Evolutionary conservation across 2,113 vertebrate species (phyloP).

Genomic region (Empidonax traillii): DNA sequence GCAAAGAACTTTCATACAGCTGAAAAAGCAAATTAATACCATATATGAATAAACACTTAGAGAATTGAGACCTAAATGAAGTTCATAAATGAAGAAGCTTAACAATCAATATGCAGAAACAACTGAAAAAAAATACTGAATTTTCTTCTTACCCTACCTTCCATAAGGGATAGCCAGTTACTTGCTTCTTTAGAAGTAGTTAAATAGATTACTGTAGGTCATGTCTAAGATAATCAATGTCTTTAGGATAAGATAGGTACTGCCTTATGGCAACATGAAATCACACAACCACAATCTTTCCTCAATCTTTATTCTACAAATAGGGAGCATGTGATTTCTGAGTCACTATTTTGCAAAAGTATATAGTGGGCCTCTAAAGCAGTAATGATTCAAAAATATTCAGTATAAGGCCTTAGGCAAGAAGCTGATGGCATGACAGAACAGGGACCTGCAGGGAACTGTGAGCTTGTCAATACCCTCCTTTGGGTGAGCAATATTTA

Average conservation of each 20-base stretch:
- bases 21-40: neutral
- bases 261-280: neutral
- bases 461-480: neutral
- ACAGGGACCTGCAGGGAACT: neutral
- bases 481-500: neutral
- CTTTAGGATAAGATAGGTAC: neutral
- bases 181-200: neutral
- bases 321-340: neutral
- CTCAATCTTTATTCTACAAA: neutral
- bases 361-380: neutral
- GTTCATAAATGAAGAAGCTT: neutral
- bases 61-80: neutral
- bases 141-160: accelerated
- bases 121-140: neutral
- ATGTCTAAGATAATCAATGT: neutral
- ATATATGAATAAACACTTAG: neutral
- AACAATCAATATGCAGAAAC: neutral
- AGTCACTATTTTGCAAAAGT: neutral
- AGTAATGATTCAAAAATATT: neutral
- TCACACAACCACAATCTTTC: neutral
- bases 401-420: neutral
- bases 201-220: neutral
- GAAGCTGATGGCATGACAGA: neutral
- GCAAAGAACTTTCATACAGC: neutral
- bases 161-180: neutral